Evolutionary conservation across 2,797 vertebrate species (phyloP), one percentile per base, ranked within the genome.

Genomic region (Gambelia wislizenii): DNA sequence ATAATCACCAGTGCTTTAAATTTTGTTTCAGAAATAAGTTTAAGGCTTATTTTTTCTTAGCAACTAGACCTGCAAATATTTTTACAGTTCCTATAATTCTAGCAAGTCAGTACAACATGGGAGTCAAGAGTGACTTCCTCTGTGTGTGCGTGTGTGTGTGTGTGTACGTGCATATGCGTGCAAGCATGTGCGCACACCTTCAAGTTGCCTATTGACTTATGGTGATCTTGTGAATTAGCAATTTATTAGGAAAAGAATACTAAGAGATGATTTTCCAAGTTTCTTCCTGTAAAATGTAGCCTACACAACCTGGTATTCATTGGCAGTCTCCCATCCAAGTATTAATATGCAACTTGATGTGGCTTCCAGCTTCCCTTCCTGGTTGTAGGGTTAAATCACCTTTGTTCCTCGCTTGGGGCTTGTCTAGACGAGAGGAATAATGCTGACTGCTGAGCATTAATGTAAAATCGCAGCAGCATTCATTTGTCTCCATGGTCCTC

Each of bases 331-430:
- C 22, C 64, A 33, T 67, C 30, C 64, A 67, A 30, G 64, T 33
- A 93, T 94, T 85, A 54, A 78, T 91, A 87, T 90, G 82, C 94
- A 86, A 94, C 84, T 94, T 74, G 75, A 67, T 94, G 87, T 39
- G 91, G 91, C 89, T 49, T 30, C 49, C 79, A 22, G 80, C 83
- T 59, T 81, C 83, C 59, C 89, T 89, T 86, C 13, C 49, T 39
- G 27, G n/a, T 2, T 59, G 6, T 64, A 81, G 42, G 10, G 12
- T 79, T 85, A 72, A 72, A 80, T 20, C 56, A 59, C n/a, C 49
- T 89, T 78, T 79, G 61, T 79, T 27, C 75, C 39, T 30, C 61
- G n/a, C n/a, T n/a, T n/a, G n/a, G n/a, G n/a, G n/a, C n/a, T n/a
- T n/a, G n/a, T n/a, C n/a, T n/a, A n/a, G n/a, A n/a, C n/a, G n/a